phyloP scores from a whole-genome alignment of 2,113 vertebrate genomes.

The Engraulis encrasicolus region DNA sequence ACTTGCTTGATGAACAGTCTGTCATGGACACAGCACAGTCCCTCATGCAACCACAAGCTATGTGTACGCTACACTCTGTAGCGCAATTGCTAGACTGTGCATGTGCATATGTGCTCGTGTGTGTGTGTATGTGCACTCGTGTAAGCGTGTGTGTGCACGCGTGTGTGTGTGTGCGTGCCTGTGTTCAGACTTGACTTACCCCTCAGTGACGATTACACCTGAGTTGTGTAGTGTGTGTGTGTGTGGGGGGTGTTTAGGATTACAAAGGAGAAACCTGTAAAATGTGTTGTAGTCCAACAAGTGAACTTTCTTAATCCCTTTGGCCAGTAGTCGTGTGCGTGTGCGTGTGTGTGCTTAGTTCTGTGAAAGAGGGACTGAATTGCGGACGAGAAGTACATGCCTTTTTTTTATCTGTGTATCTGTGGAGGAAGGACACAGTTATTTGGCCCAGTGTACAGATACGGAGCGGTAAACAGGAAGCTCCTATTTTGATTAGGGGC shows the following conservation, averaged over 20 bases:
- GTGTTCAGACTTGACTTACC: too few relatives aligned
- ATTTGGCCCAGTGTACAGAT: constrained; percentile 40
- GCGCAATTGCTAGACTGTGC: neutral
- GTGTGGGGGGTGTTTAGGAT: too few relatives aligned
- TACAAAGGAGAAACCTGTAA: too few relatives aligned
- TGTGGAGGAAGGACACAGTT: constrained; percentile 35
- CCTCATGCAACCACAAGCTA: neutral
- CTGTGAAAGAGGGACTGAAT: neutral
- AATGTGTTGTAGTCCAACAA: too few relatives aligned
- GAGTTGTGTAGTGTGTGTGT: too few relatives aligned
- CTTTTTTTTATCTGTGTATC: neutral
- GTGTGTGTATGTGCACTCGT: neutral
- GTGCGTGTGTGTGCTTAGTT: neutral
- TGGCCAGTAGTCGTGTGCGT: too few relatives aligned
- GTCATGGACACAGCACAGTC: neutral
- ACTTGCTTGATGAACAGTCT: neutral
- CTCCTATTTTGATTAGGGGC: constrained; percentile 46
- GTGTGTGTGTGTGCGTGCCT: too few relatives aligned
- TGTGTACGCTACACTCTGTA: too few relatives aligned
- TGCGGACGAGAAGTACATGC: neutral
- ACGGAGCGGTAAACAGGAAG: constrained; percentile 50
- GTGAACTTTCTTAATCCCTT: too few relatives aligned
- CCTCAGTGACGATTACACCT: too few relatives aligned
- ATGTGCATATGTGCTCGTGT: neutral
- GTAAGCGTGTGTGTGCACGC: too few relatives aligned